Evolutionary conservation across 2,113 vertebrate genomes (phyloP), one percentile per base, ranked within the genome.

Genomic region (Epinephelus moara): DNA sequence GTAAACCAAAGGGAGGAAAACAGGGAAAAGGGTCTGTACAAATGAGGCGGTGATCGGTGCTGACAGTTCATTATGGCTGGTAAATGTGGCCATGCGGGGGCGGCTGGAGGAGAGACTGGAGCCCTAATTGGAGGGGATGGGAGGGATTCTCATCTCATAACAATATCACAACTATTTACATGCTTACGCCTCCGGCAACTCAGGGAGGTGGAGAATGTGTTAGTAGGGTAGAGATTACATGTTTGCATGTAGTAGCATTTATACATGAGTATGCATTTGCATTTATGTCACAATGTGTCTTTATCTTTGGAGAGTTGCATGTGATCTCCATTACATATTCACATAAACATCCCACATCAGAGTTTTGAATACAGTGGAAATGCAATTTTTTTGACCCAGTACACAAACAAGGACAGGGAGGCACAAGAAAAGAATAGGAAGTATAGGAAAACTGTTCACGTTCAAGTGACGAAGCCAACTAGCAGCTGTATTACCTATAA

Each of bases 51-150:
- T 92, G 92, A 94, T 94, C 70, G 15, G 21, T 81, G 86, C 80
- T 89, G 92, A 93, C 92, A 93, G 87, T 91, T 93, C 92, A 94
- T 95, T 93, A 94, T 93, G 91, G 90, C 84, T 88, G 89, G 92
- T 91, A 92, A 94, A 91, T 83, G 89, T 21, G 3, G 81, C 81
- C 69, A 73, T 90, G 91, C 30, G 89, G 90, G 89, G 90, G 86
- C 13, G 63, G 88, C 71, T 79, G 83, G 53, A 85, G 86, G 67
- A 89, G 75, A 88, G 84, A 89, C 86, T 68, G 84, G 25, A 76
- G 66, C 69, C 70, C 80, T 95, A 94, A 95, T 94, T 92, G 91
- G 89, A 93, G 82, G 11, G 21, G 92, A 93, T 90, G 72, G 91
- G 78, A 90, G 81, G 53, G 80, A 88, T 91, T 90, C 91, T 85